Percentiles rank a stretch among this genome's conserved stretches.
phyloP scores from a whole-genome alignment of 2,113 vertebrate genomes.

The Vulpes ferrilata region DNA sequence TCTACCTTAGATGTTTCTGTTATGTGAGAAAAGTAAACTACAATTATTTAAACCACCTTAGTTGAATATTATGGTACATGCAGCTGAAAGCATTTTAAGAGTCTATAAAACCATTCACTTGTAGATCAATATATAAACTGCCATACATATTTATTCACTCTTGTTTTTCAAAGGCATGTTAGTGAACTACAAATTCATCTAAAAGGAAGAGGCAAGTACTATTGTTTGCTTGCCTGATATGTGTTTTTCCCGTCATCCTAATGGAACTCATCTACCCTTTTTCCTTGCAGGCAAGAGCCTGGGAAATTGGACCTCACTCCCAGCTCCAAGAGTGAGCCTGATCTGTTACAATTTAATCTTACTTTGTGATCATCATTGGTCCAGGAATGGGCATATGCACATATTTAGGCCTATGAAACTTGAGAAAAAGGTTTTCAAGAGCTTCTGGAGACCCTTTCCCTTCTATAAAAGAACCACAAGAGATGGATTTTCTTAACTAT shows the following conservation, averaged over 20 bases:
- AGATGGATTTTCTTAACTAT: not conserved
- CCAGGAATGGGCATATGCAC: not conserved
- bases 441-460: not conserved
- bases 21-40: not conserved
- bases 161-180: not conserved
- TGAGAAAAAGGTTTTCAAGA: not conserved
- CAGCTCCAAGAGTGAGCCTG: not conserved
- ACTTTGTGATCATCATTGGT: not conserved
- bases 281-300: not conserved
- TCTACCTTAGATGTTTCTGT: not conserved
- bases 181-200: not conserved
- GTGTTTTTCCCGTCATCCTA: not conserved
- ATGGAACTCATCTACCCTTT: not conserved
- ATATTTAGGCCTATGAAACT: not conserved
- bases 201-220: not conserved
- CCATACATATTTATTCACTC: not conserved
- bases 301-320: not conserved
- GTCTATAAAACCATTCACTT: not conserved
- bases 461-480: not conserved
- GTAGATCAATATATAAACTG: not conserved
- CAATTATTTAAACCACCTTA: not conserved
- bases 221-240: not conserved
- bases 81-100: not conserved
- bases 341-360: not conserved
- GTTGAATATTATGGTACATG: slow-evolving; percentile 9